These are phyloP conservation scores for Automeris io DNA, from an alignment of 2,888 invertebrate genomes.

Conservation along the genomic window DNA sequence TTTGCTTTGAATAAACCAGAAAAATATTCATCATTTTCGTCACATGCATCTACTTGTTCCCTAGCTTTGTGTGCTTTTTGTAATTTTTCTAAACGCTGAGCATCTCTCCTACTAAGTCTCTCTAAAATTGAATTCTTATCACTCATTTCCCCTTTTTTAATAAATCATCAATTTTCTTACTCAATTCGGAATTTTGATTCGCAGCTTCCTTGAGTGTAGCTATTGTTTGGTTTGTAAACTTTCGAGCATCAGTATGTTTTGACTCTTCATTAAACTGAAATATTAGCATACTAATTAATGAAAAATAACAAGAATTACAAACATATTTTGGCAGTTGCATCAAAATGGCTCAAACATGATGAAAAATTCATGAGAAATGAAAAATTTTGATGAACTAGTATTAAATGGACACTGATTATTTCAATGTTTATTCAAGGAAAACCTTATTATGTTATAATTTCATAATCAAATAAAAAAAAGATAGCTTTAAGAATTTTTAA, in stretches of 20 bases:
- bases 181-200: conserved; percentile 57
- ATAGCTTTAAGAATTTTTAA: too few relatives aligned
- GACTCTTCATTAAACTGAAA: conserved; percentile 54
- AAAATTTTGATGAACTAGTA: background rate
- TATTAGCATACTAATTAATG: background rate
- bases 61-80: conserved; percentile 81
- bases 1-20: conserved; percentile 82
- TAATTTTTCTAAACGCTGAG: conserved; percentile 80
- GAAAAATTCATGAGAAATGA: conserved; percentile 16
- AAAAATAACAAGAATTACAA: background rate
- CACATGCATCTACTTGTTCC: conserved; percentile 77
- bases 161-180: conserved; percentile 65
- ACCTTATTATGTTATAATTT: background rate
- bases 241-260: conserved; percentile 53
- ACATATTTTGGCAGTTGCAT: conserved; percentile 7
- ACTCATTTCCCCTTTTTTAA: conserved; percentile 63
- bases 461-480: too few relatives aligned
- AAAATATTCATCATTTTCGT: conserved; percentile 84
- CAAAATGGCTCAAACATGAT: conserved; percentile 51
- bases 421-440: too few relatives aligned
- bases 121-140: conserved; percentile 63
- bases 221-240: conserved; percentile 38
- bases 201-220: conserved; percentile 67
- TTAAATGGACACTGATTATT: conserved; percentile 5
- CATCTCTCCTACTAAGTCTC: conserved; percentile 74